A percentile compares a stretch with the other conserved stretches of the same genome.
phyloP scores from a whole-genome alignment of 2,797 vertebrate genomes.

The Atherinosoma microstoma region DNA sequence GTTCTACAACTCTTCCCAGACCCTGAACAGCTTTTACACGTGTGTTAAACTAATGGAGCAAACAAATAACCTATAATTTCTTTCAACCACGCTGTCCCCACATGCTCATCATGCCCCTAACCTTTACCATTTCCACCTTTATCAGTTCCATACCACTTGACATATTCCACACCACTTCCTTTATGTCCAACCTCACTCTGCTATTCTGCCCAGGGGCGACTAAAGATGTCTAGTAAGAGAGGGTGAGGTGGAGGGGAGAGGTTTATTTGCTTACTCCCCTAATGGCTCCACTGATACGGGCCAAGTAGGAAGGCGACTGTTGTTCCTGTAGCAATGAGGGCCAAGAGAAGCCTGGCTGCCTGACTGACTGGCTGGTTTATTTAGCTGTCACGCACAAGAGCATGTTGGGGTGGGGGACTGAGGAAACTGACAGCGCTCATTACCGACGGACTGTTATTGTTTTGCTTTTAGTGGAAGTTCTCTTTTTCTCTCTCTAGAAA shows the following conservation, averaged over 20 bases:
- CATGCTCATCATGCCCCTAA: slow-evolving; percentile 19
- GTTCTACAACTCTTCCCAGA: not conserved
- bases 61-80: not conserved
- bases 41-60: not conserved
- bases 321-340: slow-evolving; percentile 63
- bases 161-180: slow-evolving; percentile 21
- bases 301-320: slow-evolving; percentile 78
- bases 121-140: slow-evolving; percentile 10
- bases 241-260: slow-evolving; percentile 6
- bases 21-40: not conserved
- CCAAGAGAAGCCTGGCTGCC: slow-evolving; percentile 68
- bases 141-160: slow-evolving; percentile 12
- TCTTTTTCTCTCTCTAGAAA: slow-evolving; percentile 15
- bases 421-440: slow-evolving; percentile 67
- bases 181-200: not conserved
- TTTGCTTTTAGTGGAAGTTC: slow-evolving; percentile 37
- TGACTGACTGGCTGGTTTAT: slow-evolving; percentile 60
- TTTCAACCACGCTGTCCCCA: not conserved
- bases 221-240: slow-evolving; percentile 27
- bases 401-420: slow-evolving; percentile 9
- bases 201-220: slow-evolving; percentile 11
- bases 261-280: slow-evolving; percentile 63
- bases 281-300: slow-evolving; percentile 68
- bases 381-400: slow-evolving; percentile 18
- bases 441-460: slow-evolving; percentile 61